A percentile compares a stretch with the other conserved stretches of the same genome.
phyloP scores from a whole-genome alignment of 2,888 invertebrate genomes.

The Theretra japonica region DNA sequence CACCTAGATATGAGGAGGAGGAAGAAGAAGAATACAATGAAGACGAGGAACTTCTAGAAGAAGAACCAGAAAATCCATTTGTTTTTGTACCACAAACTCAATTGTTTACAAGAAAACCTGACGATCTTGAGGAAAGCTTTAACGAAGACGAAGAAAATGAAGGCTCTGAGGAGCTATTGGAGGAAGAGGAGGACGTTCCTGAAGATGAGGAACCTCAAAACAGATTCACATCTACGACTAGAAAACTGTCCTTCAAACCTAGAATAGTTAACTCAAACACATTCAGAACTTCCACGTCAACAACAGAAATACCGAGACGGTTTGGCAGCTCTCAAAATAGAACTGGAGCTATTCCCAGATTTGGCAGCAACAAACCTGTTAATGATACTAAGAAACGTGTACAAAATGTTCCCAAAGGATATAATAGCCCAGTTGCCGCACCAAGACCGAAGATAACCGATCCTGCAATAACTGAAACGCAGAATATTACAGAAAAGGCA shows the following conservation, averaged over 20 bases:
- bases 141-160: slow-evolving; percentile 48
- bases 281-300: slow-evolving; percentile 74
- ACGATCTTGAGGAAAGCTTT: slow-evolving; percentile 47
- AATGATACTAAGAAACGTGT: slow-evolving; percentile 71
- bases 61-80: slow-evolving; percentile 71
- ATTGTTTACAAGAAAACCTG: slow-evolving; percentile 72
- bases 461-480: slow-evolving; percentile 42
- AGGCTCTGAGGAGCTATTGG: slow-evolving; percentile 51
- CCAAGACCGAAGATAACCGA: slow-evolving; percentile 37
- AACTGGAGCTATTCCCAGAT: slow-evolving; percentile 64
- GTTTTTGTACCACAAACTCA: slow-evolving; percentile 77
- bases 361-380: slow-evolving; percentile 60
- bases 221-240: slow-evolving; percentile 60
- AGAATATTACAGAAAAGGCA: slow-evolving; percentile 43
- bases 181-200: slow-evolving; percentile 56
- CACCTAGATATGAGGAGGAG: slow-evolving; percentile 62
- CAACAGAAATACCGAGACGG: slow-evolving; percentile 70
- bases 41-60: slow-evolving; percentile 68
- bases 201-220: slow-evolving; percentile 54
- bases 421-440: slow-evolving; percentile 52
- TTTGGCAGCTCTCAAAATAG: slow-evolving; percentile 60
- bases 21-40: slow-evolving; percentile 72
- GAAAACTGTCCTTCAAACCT: slow-evolving; percentile 66
- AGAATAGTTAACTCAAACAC: slow-evolving; percentile 72
- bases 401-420: slow-evolving; percentile 75